Evolutionary conservation across 37 sponge, comb jelly and placozoan genomes (phyloP).

Genomic region (Lycopodina hypogea): DNA sequence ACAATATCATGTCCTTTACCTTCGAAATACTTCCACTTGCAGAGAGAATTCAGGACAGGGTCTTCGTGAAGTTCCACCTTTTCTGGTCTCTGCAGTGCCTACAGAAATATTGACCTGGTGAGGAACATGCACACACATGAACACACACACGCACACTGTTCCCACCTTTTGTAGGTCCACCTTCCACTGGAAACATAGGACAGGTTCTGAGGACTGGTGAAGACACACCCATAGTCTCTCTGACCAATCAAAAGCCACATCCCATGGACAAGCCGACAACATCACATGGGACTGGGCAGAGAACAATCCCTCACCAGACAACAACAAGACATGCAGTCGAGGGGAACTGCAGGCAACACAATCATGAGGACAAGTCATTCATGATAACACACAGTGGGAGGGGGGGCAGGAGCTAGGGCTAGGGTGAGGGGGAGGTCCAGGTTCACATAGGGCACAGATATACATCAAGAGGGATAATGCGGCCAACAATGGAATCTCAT

Average conservation of each 20-base stretch:
- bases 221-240: slow-evolving; percentile 60
- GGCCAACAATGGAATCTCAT: too few relatives aligned
- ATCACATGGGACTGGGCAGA: neutral
- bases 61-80: neutral
- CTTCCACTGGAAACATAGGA: slow-evolving; percentile 8
- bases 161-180: neutral
- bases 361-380: neutral
- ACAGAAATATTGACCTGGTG: too few relatives aligned
- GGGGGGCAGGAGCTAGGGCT: too few relatives aligned
- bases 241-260: slow-evolving; percentile 40
- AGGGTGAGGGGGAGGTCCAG: too few relatives aligned
- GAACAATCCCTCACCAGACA: slow-evolving; percentile 29
- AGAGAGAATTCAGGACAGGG: slow-evolving; percentile 5
- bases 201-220: slow-evolving; percentile 22
- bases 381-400: too few relatives aligned
- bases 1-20: too few relatives aligned
- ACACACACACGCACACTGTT: too few relatives aligned
- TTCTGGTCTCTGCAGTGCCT: neutral
- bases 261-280: slow-evolving; percentile 23
- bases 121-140: too few relatives aligned
- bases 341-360: slow-evolving; percentile 5
- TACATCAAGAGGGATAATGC: too few relatives aligned
- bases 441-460: too few relatives aligned
- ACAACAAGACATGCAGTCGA: slow-evolving; percentile 1
- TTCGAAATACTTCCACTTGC: slow-evolving; percentile 35